A percentile compares a stretch with the other conserved stretches of the same genome.
Evolutionary conservation across 2,888 invertebrate genomes (phyloP).

Genomic region (Pyralis farinalis): DNA sequence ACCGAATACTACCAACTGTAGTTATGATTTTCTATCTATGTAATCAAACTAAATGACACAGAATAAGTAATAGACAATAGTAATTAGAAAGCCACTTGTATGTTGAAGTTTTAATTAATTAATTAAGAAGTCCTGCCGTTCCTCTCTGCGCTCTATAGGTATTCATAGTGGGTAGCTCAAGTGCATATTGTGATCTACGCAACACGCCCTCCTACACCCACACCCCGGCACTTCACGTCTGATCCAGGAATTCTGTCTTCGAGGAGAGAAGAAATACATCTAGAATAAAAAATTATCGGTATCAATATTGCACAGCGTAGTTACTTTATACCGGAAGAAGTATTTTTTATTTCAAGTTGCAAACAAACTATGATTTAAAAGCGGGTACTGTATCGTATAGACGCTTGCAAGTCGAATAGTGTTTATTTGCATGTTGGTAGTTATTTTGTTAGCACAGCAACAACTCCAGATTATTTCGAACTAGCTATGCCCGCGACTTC

Average conservation of each 20-base stretch:
- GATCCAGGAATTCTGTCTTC: conserved; percentile 63
- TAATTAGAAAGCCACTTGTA: conserved; percentile 15
- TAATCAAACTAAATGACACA: conserved; percentile 4
- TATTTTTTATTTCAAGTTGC: no score
- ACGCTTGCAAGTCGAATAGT: no score
- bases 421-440: no score
- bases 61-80: no score
- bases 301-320: neutral
- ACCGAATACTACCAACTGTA: no score
- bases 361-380: no score
- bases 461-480: no score
- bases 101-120: conserved; percentile 41
- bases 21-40: no score
- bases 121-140: conserved; percentile 42
- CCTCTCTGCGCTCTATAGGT: conserved; percentile 59
- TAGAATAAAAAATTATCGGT: neutral
- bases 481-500: no score
- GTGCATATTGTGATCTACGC: conserved; percentile 80
- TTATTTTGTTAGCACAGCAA: no score
- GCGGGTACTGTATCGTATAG: no score
- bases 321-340: no score
- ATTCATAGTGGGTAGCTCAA: conserved; percentile 69
- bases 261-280: conserved; percentile 38
- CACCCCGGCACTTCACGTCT: conserved; percentile 67
- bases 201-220: conserved; percentile 43